Conservation (phyloP, 2,113 vertebrate genomes). For the Lampris incognitus region DNA sequence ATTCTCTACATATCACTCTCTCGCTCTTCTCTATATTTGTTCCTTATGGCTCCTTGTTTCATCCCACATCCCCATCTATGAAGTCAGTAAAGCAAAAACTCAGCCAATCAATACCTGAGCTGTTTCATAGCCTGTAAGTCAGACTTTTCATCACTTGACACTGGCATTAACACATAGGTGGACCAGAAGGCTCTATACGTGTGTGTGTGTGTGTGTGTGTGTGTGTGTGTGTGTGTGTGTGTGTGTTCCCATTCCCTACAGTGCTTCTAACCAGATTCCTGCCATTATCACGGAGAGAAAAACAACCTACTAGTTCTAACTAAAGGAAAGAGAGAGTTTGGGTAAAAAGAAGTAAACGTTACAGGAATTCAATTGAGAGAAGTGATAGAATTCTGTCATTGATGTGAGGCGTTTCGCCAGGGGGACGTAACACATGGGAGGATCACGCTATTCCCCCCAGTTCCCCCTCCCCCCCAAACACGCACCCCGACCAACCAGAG, state of each 20-base stretch:
- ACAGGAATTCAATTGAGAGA: too few species aligned
- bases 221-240: slow-evolving; percentile 25
- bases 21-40: neutral
- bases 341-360: too few species aligned
- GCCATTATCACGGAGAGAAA: slow-evolving; percentile 47
- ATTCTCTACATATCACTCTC: neutral
- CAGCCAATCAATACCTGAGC: slow-evolving; percentile 49
- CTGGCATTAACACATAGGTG: slow-evolving; percentile 63
- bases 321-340: too few species aligned
- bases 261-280: neutral
- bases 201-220: neutral
- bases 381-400: too few species aligned
- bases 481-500: too few species aligned
- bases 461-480: too few species aligned
- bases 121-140: slow-evolving; percentile 48
- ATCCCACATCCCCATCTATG: slow-evolving; percentile 22
- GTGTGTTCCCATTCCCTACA: neutral
- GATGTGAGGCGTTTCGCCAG: too few species aligned
- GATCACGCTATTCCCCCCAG: too few species aligned
- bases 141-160: slow-evolving; percentile 61
- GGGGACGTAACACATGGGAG: too few species aligned
- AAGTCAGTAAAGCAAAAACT: slow-evolving; percentile 46
- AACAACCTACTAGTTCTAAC: neutral
- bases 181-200: slow-evolving; percentile 42
- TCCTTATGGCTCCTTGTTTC: slow-evolving; percentile 5